These are phyloP conservation scores for Ara ararauna DNA, from an alignment of 2,797 vertebrate species.

Conservation along the genomic window DNA sequence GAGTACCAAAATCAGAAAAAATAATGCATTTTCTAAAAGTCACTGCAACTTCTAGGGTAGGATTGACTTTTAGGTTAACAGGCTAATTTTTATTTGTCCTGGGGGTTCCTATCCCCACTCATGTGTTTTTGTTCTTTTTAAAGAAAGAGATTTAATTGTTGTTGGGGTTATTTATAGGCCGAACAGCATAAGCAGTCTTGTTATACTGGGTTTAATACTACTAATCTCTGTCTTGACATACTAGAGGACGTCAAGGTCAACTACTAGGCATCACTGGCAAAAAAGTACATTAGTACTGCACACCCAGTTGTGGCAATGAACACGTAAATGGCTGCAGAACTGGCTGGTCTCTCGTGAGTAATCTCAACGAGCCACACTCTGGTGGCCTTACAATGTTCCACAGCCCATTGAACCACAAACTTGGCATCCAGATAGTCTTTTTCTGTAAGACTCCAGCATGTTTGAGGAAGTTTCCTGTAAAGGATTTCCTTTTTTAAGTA, in stretches of 20 bases:
- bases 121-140: background rate
- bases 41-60: background rate
- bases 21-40: background rate
- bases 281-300: background rate
- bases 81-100: background rate
- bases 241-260: background rate
- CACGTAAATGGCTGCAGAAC: fast-evolving
- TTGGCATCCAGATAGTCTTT: background rate
- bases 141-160: background rate
- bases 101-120: background rate
- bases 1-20: background rate
- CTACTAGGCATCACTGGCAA: background rate
- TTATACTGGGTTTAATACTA: background rate
- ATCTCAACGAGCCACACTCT: fast-evolving
- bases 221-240: background rate
- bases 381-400: fast-evolving
- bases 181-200: background rate
- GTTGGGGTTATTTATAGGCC: background rate
- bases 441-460: background rate
- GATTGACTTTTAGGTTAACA: background rate
- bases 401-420: background rate
- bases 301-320: background rate
- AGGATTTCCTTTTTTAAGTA: background rate
- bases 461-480: background rate
- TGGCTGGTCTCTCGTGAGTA: background rate